A percentile compares a stretch with the other conserved stretches of the same genome.
Evolutionary conservation across 2,888 invertebrate genomes (phyloP).

Genomic region (Drosophila atripex): DNA sequence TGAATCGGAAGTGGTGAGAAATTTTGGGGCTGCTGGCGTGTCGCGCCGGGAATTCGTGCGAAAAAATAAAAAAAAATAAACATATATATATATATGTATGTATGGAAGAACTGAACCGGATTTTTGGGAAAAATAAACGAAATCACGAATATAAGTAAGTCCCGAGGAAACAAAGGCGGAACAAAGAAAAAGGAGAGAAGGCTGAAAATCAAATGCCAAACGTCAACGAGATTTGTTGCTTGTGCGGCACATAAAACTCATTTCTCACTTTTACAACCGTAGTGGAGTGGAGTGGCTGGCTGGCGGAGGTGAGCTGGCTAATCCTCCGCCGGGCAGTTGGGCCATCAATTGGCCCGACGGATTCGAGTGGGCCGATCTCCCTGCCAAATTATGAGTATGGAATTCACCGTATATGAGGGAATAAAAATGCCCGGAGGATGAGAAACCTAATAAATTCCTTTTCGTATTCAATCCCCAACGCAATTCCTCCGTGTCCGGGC

Average conservation of each 20-base stretch:
- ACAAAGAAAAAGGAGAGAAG: constrained; percentile 23
- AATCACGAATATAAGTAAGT: constrained; percentile 43
- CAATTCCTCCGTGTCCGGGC: constrained; percentile 31
- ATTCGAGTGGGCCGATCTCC: constrained; percentile 30
- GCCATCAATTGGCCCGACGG: constrained; percentile 31
- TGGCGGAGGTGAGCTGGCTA: constrained; percentile 26
- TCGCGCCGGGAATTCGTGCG: constrained; percentile 42
- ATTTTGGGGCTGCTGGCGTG: constrained; percentile 38
- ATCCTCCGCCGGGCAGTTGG: constrained; percentile 27
- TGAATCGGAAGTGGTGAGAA: constrained; percentile 45
- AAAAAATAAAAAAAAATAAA: constrained; percentile 21
- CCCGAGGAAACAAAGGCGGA: constrained; percentile 30
- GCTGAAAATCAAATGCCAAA: constrained; percentile 44
- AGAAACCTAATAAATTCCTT: constrained; percentile 24
- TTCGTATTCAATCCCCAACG: constrained; percentile 24
- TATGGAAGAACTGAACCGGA: constrained; percentile 26
- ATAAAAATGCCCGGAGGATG: constrained; percentile 2
- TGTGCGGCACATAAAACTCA: constrained; percentile 41
- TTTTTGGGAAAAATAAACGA: constrained; percentile 45
- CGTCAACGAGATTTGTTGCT: constrained; percentile 48
- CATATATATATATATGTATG: constrained; percentile 5
- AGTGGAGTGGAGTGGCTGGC: not conserved
- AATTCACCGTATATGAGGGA: constrained; percentile 9
- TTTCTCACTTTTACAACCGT: constrained; percentile 40
- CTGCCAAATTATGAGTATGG: constrained; percentile 33